Evolutionary conservation across 2,888 invertebrate genomes (phyloP).

Genomic region (Machimus rusticus): DNA sequence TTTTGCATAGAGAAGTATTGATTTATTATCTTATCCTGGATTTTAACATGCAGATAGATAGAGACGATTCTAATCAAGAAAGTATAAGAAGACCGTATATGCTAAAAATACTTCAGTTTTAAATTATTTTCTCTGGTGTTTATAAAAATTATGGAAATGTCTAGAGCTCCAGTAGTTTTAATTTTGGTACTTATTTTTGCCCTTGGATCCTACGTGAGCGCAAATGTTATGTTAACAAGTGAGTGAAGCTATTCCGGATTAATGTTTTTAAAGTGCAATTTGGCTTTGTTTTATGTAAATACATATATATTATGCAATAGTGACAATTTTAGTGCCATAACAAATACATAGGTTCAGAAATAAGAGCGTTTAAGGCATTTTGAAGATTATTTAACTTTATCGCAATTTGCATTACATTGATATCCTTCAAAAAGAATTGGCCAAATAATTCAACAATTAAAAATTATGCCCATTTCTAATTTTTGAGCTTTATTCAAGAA

Average conservation of each 20-base stretch:
- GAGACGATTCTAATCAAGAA: not conserved
- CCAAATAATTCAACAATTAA: too few species aligned
- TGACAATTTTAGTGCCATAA: not conserved
- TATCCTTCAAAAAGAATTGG: too few species aligned
- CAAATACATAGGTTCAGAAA: too few species aligned
- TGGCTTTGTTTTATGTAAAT: not conserved
- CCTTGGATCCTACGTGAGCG: not conserved
- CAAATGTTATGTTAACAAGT: not conserved
- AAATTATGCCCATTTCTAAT: too few species aligned
- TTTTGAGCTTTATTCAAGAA: too few species aligned
- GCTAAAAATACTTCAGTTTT: not conserved
- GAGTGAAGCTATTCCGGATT: not conserved
- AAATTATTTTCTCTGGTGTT: not conserved
- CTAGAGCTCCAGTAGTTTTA: not conserved
- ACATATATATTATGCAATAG: not conserved
- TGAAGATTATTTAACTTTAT: too few species aligned
- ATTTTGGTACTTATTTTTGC: not conserved
- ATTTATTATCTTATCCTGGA: not conserved
- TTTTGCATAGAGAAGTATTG: not conserved
- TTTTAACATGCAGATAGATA: not conserved
- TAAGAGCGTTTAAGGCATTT: too few species aligned
- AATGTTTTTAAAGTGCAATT: too few species aligned
- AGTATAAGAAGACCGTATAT: not conserved
- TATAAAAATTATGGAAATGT: not conserved
- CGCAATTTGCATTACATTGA: too few species aligned